Evolutionary conservation across 2,888 invertebrate species (phyloP).

Genomic region (Exocentrus adspersus): DNA sequence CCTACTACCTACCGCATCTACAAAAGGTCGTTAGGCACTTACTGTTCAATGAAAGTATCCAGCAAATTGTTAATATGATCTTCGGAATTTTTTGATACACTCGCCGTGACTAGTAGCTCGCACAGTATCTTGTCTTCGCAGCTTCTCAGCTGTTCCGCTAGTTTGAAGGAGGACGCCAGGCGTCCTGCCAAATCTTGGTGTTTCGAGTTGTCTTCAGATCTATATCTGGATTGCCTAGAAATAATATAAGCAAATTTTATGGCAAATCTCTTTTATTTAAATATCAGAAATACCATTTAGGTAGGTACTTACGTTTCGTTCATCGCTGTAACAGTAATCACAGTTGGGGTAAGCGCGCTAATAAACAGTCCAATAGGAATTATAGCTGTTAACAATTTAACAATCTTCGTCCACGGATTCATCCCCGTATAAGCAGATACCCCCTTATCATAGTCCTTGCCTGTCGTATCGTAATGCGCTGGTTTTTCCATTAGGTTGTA

Average conservation of each 20-base stretch:
- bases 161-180: constrained; percentile 46
- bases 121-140: constrained; percentile 59
- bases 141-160: constrained; percentile 48
- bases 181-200: constrained; percentile 40
- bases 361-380: constrained; percentile 77
- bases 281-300: neutral
- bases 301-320: constrained; percentile 60
- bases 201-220: constrained; percentile 41
- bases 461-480: constrained; percentile 22
- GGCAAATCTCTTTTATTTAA: too few relatives aligned
- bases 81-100: constrained; percentile 53
- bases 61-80: constrained; percentile 56
- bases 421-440: constrained; percentile 33
- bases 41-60: constrained; percentile 56
- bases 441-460: constrained; percentile 25
- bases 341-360: constrained; percentile 75
- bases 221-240: constrained; percentile 43
- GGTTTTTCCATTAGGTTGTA: constrained; percentile 46
- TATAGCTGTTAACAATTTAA: constrained; percentile 74
- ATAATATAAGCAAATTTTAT: too few relatives aligned
- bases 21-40: constrained; percentile 36
- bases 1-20: too few relatives aligned
- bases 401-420: constrained; percentile 71
- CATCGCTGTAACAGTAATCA: constrained; percentile 68
- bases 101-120: constrained; percentile 55